phyloP scores from a whole-genome alignment of 2,797 vertebrate genomes.

The Acrocephalus scirpaceus region DNA sequence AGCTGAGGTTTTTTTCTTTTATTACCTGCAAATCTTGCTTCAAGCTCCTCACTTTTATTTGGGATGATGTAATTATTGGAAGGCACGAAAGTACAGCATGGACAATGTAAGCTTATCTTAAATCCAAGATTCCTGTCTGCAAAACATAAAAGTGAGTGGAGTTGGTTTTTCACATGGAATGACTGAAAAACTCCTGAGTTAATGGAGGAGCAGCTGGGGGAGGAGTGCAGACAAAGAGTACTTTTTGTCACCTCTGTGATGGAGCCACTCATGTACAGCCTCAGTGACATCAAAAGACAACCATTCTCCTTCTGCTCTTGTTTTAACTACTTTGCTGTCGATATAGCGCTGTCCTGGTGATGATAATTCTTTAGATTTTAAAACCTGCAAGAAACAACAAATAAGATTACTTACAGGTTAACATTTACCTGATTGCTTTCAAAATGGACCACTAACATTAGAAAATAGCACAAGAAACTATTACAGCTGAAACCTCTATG shows the following conservation, averaged over 20 bases:
- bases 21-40: slow-evolving; percentile 95
- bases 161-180: background rate
- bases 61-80: slow-evolving; percentile 98
- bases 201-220: background rate
- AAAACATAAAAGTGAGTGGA: slow-evolving; percentile 69
- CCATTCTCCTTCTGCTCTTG: slow-evolving; percentile 94
- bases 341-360: slow-evolving; percentile 95
- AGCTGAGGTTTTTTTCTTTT: background rate
- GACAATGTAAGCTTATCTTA: slow-evolving; percentile 97
- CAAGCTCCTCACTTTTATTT: slow-evolving; percentile 97
- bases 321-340: slow-evolving; percentile 95
- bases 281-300: slow-evolving; percentile 97
- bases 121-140: slow-evolving; percentile 96
- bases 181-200: background rate
- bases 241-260: slow-evolving; percentile 86
- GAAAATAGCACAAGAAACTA: background rate
- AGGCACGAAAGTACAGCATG: slow-evolving; percentile 94
- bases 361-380: slow-evolving; percentile 90
- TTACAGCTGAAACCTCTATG: background rate
- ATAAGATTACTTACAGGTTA: background rate
- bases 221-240: slow-evolving; percentile 9
- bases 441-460: background rate
- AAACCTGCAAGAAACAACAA: slow-evolving; percentile 80
- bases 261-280: slow-evolving; percentile 93
- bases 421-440: background rate